Evolutionary conservation across 2,888 invertebrate species (phyloP), one percentile per base, ranked within the genome.

Genomic region (Fragum whitleyi): DNA sequence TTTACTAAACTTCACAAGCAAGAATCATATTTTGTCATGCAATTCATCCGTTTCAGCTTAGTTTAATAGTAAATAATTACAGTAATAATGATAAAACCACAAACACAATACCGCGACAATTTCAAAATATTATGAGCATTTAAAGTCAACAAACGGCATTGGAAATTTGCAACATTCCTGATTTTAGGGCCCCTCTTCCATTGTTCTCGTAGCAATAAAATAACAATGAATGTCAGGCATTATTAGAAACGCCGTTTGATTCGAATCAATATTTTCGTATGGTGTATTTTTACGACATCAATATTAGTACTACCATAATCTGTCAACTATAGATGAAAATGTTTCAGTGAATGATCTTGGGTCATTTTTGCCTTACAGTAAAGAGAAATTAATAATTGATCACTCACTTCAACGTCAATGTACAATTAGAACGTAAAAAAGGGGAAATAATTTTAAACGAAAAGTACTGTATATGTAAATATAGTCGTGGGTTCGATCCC

Each of bases 151-250:
- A 47, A 36, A 47, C 47, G 47, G 28, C 23, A 57, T 28, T 28
- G 1, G 28, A 57, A 57, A 57, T 57, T 57, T 28, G 57, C 26
- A 26, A 57, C 57, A 57, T 57, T 57, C 57, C 57, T 57, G 23
- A 26, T 57, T 57, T 57, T 28, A 57, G 16, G 57, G 28, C 28
- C 28, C 3, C 14, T 57, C 19, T 57, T 26, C 57, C 28, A 57
- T 57, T 57, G 57, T 57, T 57, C 57, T 57, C 6, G 26, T 11
- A 23, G 26, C 23, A 57, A 16, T 26, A 57, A 57, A 57, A 16
- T 16, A 47, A 47, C 2, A 14, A 47, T 47, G n/a, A 47, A 47
- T n/a, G 47, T 47, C 47, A 47, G n/a, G 5, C 16, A 47, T 47
- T 47, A 19, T 47, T 47, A n/a, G n/a, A 47, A 47, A 19, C 14